These are phyloP conservation scores for Cephus sareptanus DNA, from an alignment of 2,888 invertebrate species.

Conservation along the genomic window DNA sequence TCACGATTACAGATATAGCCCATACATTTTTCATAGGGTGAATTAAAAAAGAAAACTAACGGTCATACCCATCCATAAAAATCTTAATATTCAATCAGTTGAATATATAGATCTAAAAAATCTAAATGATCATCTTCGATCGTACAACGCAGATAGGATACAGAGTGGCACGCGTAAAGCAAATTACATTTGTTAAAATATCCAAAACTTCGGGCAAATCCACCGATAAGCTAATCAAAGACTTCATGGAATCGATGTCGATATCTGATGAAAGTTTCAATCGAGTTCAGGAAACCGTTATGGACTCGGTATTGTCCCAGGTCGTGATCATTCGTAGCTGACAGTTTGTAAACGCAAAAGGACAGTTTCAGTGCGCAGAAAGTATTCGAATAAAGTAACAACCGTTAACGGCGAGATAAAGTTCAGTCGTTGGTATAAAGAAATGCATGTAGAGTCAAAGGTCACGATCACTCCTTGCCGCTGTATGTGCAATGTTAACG, in stretches of 20 bases:
- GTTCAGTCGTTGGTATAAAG: background rate
- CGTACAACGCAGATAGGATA: background rate
- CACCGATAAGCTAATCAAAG: background rate
- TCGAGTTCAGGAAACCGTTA: background rate
- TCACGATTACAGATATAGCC: background rate
- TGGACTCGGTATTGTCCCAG: background rate
- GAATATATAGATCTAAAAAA: background rate
- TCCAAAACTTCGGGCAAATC: background rate
- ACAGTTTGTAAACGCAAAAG: background rate
- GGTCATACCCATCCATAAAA: no score
- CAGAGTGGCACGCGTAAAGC: background rate
- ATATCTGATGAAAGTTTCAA: background rate
- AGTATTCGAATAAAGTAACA: background rate
- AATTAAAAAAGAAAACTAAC: background rate
- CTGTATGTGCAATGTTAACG: background rate
- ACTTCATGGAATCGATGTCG: background rate
- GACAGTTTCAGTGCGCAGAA: background rate
- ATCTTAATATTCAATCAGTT: background rate
- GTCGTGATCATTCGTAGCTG: background rate
- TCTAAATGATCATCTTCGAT: background rate
- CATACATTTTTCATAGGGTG: background rate
- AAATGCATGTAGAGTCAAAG: background rate
- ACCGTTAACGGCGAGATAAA: background rate
- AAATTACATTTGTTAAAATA: background rate
- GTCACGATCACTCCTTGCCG: background rate